These are phyloP conservation scores for Catajapyx aquilonaris DNA, from an alignment of 1,140 invertebrate genomes.

Conservation along the genomic window DNA sequence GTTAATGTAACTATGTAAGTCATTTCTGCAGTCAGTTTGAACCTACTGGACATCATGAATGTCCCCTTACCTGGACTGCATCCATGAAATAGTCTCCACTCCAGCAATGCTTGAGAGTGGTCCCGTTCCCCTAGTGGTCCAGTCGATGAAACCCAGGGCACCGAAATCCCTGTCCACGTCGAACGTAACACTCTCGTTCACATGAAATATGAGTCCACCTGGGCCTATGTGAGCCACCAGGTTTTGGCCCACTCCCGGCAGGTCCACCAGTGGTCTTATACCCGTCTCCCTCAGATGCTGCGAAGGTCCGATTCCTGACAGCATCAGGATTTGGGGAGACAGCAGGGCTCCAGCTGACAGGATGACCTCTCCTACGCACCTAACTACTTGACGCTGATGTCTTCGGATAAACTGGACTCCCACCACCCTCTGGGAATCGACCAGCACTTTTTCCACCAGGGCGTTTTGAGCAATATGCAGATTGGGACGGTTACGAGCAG, in stretches of 20 bases:
- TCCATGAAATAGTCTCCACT: constrained; percentile 59
- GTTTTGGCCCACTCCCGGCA: background rate
- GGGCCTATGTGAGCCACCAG: background rate
- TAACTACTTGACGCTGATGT: too few species aligned
- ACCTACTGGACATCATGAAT: too few species aligned
- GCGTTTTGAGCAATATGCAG: too few species aligned
- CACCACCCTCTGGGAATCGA: too few species aligned
- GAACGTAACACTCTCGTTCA: background rate
- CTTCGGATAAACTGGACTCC: too few species aligned
- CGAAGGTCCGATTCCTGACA: constrained; percentile 19
- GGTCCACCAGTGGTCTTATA: background rate
- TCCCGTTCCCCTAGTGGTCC: background rate
- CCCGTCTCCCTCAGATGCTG: background rate
- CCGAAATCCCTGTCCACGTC: background rate
- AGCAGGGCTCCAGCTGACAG: constrained; percentile 28
- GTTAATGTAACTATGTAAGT: too few species aligned
- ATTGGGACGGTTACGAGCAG: constrained; percentile 42
- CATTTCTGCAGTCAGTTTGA: too few species aligned
- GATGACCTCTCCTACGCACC: constrained; percentile 29
- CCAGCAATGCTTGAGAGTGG: constrained; percentile 39
- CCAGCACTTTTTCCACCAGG: too few species aligned
- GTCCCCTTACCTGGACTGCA: too few species aligned
- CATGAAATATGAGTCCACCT: background rate
- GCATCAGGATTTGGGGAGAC: constrained; percentile 29
- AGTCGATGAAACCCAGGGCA: background rate